A percentile compares a stretch with the other conserved stretches of the same genome.
Evolutionary conservation across 2,888 invertebrate genomes (phyloP).

Genomic region (Trissolcus brochymenae): DNA sequence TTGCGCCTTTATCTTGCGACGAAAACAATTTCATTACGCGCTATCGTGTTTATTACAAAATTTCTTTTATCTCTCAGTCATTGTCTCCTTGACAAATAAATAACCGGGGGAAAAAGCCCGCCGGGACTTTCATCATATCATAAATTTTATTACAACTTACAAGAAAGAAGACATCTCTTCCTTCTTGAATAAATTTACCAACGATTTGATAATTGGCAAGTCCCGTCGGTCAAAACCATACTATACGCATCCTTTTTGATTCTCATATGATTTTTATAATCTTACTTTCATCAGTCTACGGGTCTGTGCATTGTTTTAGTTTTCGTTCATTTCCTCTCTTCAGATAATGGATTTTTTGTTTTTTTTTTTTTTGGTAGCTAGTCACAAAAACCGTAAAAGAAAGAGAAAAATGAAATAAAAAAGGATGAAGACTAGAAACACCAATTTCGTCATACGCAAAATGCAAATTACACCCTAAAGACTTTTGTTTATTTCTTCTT

Average conservation of each 20-base stretch:
- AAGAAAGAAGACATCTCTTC: too few species aligned
- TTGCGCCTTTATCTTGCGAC: conserved; percentile 56
- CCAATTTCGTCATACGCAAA: conserved; percentile 63
- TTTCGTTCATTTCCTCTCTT: conserved; percentile 39
- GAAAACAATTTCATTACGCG: conserved; percentile 47
- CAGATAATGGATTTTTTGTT: conserved; percentile 31
- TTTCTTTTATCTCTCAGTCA: conserved; percentile 35
- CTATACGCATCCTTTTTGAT: conserved; percentile 62
- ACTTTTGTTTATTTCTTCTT: conserved; percentile 25
- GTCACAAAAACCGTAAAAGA: conserved; percentile 9
- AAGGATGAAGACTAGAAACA: conserved; percentile 71
- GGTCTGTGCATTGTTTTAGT: conserved; percentile 67
- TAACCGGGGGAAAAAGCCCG: conserved; percentile 35
- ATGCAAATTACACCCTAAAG: conserved; percentile 57
- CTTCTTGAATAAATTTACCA: background rate
- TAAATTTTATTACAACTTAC: conserved; percentile 5
- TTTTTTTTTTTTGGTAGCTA: conserved; percentile 55
- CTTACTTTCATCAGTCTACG: conserved; percentile 67
- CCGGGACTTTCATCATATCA: conserved; percentile 39
- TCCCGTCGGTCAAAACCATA: conserved; percentile 24
- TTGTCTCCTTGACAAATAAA: conserved; percentile 41
- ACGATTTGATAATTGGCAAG: conserved; percentile 18
- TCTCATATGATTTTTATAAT: conserved; percentile 60
- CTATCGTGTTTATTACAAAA: conserved; percentile 24
- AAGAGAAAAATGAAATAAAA: conserved; percentile 44